Evolutionary conservation across 2,113 vertebrate species (phyloP).

Genomic region (Equus przewalskii): DNA sequence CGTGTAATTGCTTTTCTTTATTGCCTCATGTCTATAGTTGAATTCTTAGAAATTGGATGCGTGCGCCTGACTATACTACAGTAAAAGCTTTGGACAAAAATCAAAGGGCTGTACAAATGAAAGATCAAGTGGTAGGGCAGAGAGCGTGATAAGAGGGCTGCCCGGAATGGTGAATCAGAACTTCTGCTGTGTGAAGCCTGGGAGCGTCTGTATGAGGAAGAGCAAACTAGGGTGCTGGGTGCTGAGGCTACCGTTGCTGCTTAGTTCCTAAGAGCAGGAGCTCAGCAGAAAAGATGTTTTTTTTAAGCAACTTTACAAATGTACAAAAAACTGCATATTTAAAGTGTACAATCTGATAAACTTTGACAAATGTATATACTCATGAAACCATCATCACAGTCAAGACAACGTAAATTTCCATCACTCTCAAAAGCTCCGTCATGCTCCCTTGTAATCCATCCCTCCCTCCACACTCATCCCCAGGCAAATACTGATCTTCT

Average conservation of each 20-base stretch:
- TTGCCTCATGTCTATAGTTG: background rate
- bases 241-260: too few species aligned
- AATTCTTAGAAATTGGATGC: background rate
- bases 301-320: background rate
- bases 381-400: background rate
- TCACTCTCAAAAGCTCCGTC: background rate
- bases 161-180: background rate
- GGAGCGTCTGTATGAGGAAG: background rate
- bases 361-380: background rate
- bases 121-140: background rate
- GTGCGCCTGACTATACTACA: background rate
- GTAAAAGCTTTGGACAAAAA: background rate
- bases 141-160: background rate
- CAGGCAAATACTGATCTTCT: background rate
- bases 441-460: background rate
- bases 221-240: background rate
- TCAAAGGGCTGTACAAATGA: background rate
- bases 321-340: background rate
- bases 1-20: background rate
- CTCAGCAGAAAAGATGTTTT: background rate
- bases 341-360: background rate
- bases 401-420: background rate
- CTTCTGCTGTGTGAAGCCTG: fast-evolving
- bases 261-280: background rate
- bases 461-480: background rate